A percentile compares a stretch with the other conserved stretches of the same genome.
phyloP scores from a whole-genome alignment of 2,888 invertebrate genomes.

The Aleiodes leptofemur region DNA sequence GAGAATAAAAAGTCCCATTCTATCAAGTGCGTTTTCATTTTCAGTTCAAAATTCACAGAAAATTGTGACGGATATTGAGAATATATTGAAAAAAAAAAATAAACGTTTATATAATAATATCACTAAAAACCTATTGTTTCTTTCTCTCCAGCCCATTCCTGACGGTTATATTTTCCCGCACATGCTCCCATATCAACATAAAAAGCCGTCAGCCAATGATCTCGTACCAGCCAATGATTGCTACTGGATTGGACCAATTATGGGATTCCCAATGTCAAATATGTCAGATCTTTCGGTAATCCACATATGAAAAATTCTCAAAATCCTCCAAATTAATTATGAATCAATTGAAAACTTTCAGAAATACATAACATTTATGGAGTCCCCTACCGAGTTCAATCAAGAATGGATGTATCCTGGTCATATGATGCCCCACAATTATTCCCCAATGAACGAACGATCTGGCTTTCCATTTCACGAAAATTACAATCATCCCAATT shows the following conservation, averaged over 20 bases:
- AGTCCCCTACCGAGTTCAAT: constrained; percentile 60
- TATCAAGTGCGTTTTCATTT: constrained; percentile 16
- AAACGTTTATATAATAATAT: constrained; percentile 52
- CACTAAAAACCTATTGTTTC: constrained; percentile 7
- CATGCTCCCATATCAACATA: constrained; percentile 61
- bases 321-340: neutral
- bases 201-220: constrained; percentile 57
- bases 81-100: constrained; percentile 39
- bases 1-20: constrained; percentile 4
- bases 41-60: constrained; percentile 40
- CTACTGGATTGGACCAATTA: constrained; percentile 62
- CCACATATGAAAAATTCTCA: neutral
- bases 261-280: constrained; percentile 49
- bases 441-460: constrained; percentile 56
- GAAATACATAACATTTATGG: constrained; percentile 64
- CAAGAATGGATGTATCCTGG: constrained; percentile 61
- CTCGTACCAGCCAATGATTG: constrained; percentile 62
- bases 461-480: constrained; percentile 52
- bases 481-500: constrained; percentile 37
- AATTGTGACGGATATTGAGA: constrained; percentile 43
- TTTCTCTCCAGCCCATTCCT: constrained; percentile 61
- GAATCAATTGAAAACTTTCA: constrained; percentile 48
- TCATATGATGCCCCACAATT: constrained; percentile 51
- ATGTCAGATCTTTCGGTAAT: constrained; percentile 54
- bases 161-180: constrained; percentile 64